Conservation (phyloP, 1,140 invertebrate genomes). For the Drosophila kanapiae region DNA sequence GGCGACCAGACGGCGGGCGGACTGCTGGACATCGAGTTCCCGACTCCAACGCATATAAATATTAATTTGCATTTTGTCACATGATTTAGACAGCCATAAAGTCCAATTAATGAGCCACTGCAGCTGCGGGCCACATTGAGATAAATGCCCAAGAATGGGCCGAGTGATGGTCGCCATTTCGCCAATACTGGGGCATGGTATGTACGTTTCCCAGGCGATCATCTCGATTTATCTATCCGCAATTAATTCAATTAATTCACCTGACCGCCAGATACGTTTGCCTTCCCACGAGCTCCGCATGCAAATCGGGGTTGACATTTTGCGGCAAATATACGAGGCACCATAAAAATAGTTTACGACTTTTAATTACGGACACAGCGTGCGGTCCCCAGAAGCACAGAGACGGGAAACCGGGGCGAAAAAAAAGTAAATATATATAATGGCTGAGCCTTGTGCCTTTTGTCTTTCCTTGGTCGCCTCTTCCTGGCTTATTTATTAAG, state of each 20-base stretch:
- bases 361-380: conserved; percentile 79
- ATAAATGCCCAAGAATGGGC: conserved; percentile 28
- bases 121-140: conserved; percentile 40
- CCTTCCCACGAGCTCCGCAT: conserved; percentile 66
- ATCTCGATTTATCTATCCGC: conserved; percentile 49
- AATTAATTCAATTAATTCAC: conserved; percentile 54
- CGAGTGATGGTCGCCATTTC: conserved; percentile 1
- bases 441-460: conserved; percentile 66
- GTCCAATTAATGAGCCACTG: conserved; percentile 68
- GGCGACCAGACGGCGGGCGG: conserved; percentile 6
- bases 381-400: conserved; percentile 54
- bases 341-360: conserved; percentile 79
- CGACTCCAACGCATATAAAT: conserved; percentile 54
- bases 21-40: conserved; percentile 26
- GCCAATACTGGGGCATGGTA: not conserved
- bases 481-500: conserved; percentile 63
- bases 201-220: conserved; percentile 31
- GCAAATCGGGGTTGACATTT: conserved; percentile 78
- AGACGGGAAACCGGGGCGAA: conserved; percentile 2
- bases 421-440: conserved; percentile 37
- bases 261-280: conserved; percentile 36
- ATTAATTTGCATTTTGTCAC: conserved; percentile 75
- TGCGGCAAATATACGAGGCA: conserved; percentile 76
- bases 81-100: conserved; percentile 70
- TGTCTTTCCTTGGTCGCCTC: conserved; percentile 19